phyloP scores from a whole-genome alignment of 2,888 invertebrate species.

The Augochlorella aurata region DNA sequence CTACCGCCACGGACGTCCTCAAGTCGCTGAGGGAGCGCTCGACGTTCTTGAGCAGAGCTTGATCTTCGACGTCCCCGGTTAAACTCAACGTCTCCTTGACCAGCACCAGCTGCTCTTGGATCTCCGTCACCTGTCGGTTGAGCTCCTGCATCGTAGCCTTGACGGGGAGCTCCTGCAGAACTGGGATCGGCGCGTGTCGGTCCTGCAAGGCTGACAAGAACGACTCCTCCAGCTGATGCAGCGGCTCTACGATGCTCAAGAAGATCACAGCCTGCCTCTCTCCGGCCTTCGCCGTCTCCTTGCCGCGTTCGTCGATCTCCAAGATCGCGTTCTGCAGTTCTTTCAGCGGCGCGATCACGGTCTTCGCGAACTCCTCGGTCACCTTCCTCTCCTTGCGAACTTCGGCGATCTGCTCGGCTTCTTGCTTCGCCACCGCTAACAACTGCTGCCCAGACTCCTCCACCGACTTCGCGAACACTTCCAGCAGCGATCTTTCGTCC shows the following conservation, averaged over 20 bases:
- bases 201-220: constrained; percentile 47
- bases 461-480: constrained; percentile 78
- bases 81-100: constrained; percentile 28
- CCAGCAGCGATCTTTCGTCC: constrained; percentile 69
- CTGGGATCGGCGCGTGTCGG: not conserved
- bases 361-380: constrained; percentile 32
- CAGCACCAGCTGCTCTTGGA: constrained; percentile 47
- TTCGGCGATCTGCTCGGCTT: constrained; percentile 12
- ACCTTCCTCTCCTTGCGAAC: not conserved
- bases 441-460: constrained; percentile 49
- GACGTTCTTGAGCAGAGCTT: constrained; percentile 38
- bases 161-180: constrained; percentile 51
- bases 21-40: constrained; percentile 63
- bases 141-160: constrained; percentile 51
- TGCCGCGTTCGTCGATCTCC: constrained; percentile 37
- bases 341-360: constrained; percentile 37
- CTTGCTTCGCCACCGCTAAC: constrained; percentile 22
- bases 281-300: not conserved
- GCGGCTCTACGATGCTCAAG: constrained; percentile 48
- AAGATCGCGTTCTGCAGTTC: constrained; percentile 51
- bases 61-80: constrained; percentile 28
- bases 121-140: constrained; percentile 34
- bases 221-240: constrained; percentile 52
- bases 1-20: constrained; percentile 57
- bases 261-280: constrained; percentile 37